A percentile compares a stretch with the other conserved stretches of the same genome.
These are phyloP conservation scores for Tautogolabrus adspersus DNA, from an alignment of 2,113 vertebrate species.

Conservation along the genomic window DNA sequence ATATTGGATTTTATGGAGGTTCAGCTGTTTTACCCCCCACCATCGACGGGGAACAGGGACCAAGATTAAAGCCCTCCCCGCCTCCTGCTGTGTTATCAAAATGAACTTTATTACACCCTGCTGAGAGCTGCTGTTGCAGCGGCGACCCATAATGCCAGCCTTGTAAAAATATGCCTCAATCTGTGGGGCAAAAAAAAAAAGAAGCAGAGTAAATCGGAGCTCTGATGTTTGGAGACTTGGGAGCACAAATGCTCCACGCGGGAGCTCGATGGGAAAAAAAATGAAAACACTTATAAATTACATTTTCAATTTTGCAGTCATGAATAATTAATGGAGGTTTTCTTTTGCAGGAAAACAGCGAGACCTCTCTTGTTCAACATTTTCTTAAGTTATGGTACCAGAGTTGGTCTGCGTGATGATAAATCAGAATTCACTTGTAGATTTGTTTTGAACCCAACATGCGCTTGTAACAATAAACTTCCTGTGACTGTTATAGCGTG, in stretches of 20 bases:
- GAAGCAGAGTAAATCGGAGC: not conserved
- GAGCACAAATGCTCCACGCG: conserved; percentile 15
- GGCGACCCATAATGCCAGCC: conserved; percentile 59
- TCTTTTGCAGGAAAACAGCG: conserved; percentile 7
- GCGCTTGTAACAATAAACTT: conserved; percentile 25
- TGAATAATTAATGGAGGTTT: conserved; percentile 49
- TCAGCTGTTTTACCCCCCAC: conserved; percentile 37
- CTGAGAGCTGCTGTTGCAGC: conserved; percentile 63
- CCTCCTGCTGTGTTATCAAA: conserved; percentile 74
- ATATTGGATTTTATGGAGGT: conserved; percentile 30
- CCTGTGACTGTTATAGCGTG: conserved; percentile 14
- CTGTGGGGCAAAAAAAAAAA: conserved; percentile 29
- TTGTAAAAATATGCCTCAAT: conserved; percentile 62
- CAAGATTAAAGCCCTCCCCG: conserved; percentile 66
- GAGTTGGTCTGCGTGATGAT: conserved; percentile 14
- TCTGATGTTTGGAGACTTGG: conserved; percentile 15
- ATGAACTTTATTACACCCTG: conserved; percentile 73
- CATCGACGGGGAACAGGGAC: conserved; percentile 46
- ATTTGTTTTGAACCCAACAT: conserved; percentile 6
- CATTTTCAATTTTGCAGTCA: conserved; percentile 46
- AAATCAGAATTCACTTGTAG: conserved; percentile 14
- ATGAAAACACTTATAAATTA: conserved; percentile 21
- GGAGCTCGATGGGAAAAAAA: not conserved
- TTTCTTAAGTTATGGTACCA: conserved; percentile 10
- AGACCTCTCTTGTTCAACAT: not conserved